Base-by-base conservation (phyloP, 1,140 invertebrate species). In the Meloidogyne chitwoodi region DNA sequence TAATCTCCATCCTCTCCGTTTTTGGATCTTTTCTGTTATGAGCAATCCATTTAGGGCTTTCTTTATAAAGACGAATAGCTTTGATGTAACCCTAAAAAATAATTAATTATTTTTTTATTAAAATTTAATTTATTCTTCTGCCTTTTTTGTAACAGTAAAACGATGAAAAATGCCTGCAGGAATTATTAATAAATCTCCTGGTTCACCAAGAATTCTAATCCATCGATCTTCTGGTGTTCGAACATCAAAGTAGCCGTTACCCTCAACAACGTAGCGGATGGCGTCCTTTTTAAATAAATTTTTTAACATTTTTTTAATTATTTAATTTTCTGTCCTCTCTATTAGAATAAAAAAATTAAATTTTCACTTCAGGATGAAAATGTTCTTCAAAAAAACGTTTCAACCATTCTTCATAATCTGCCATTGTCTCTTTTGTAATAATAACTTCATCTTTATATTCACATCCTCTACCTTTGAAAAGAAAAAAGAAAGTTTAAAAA, bases 141-240 rank as follows among this genome's bases (percentile, higher is more conserved):
- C 90, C 44, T 88, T 87, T 1, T 81, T 71, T 88, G 98, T 94
- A n/a, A 95, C 89, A 5, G 94, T 97, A 87, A 99, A 98, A 71
- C 96, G 90, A 85, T 99, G 96, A 88, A 98, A 99, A 81, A 98
- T 96, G 71, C 96, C 96, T 81, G 93, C 92, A 0, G 96, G 96
- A 69, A 99, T 91, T 73, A 97, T 91, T 48, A 99, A 91, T 85
- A 98, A 89, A 89, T 98, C 96, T 14, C 94, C 94, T 22, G 92
- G 90, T 0, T 88, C 87, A 0, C 96, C 92, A 82, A 92, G 89
- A 70, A 99, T 95, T 26, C 96, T 91, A 70, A 98, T 93, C 96
- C 96, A 99, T 64, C 92, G 88, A 85, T 99, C 86, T 22, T 91
- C 84, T 27, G 87, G 88, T 88, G 95, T 92, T 68, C 96, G 89